These are phyloP conservation scores for Pseudochaenichthys georgianus DNA, from an alignment of 2,797 vertebrate species.

Conservation along the genomic window DNA sequence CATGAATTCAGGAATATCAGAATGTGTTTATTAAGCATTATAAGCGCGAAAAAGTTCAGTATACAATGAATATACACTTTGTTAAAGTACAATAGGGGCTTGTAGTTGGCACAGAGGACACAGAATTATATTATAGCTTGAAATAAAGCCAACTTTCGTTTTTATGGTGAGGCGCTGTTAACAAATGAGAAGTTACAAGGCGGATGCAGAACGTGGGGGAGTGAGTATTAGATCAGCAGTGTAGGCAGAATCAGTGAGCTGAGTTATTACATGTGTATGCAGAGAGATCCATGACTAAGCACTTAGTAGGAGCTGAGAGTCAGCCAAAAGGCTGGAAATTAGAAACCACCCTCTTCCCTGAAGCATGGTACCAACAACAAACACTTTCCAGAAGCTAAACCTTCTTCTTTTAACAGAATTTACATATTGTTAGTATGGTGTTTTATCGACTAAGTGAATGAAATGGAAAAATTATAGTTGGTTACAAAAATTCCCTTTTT, in stretches of 20 bases:
- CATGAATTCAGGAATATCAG: too few species aligned
- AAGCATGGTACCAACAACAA: constrained; percentile 15
- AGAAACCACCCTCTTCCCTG: constrained; percentile 14
- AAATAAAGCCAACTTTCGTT: constrained; percentile 18
- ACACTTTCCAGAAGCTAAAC: background rate
- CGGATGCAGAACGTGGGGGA: constrained; percentile 34
- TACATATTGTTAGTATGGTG: background rate
- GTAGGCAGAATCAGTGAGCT: constrained; percentile 47
- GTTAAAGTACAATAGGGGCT: background rate
- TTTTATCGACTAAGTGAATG: background rate
- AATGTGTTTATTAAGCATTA: too few species aligned
- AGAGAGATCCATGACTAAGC: constrained; percentile 71
- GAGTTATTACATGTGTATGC: constrained; percentile 60
- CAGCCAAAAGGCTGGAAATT: constrained; percentile 47
- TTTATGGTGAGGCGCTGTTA: constrained; percentile 38
- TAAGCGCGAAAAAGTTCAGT: too few species aligned
- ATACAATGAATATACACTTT: too few species aligned
- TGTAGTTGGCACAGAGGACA: background rate
- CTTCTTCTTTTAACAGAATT: background rate
- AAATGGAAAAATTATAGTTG: background rate
- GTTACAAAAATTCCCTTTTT: background rate
- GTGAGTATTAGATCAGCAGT: constrained; percentile 33
- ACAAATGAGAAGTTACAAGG: constrained; percentile 50
- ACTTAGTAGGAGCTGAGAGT: constrained; percentile 53
- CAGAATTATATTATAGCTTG: background rate